Evolutionary conservation across 2,113 vertebrate species (phyloP).

Genomic region (Salvelinus alpinus): DNA sequence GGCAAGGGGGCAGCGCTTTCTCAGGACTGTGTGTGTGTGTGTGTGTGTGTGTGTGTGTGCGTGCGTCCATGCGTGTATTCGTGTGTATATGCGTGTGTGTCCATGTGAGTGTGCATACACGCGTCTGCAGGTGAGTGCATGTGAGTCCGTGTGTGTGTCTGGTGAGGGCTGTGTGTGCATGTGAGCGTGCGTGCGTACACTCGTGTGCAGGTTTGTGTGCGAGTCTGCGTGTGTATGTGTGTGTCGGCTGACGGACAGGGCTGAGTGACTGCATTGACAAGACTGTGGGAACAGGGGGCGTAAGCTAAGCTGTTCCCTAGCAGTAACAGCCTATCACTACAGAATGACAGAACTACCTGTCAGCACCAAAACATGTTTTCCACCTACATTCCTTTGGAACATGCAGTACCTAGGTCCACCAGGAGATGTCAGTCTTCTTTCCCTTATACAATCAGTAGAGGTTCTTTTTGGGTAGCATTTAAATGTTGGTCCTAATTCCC

Average conservation of each 20-base stretch:
- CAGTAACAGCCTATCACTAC: not conserved
- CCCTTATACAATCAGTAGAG: not conserved
- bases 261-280: constrained; percentile 22
- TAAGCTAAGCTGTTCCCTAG: not conserved
- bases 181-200: not conserved
- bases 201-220: not conserved
- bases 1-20: constrained; percentile 66
- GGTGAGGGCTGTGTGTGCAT: not conserved
- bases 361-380: not conserved
- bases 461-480: too few relatives aligned
- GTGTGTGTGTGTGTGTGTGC: not conserved
- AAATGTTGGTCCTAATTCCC: too few relatives aligned
- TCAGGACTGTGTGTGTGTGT: constrained; percentile 47
- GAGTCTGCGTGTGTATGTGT: constrained; percentile 1
- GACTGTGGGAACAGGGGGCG: constrained; percentile 11
- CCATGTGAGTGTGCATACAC: too few relatives aligned
- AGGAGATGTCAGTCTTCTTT: constrained; percentile 68
- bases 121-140: not conserved
- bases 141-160: not conserved
- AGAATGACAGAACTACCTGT: not conserved
- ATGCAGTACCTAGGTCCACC: constrained; percentile 54
- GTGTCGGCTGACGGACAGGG: not conserved
- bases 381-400: not conserved
- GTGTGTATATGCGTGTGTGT: not conserved
- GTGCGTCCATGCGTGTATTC: not conserved